Conservation (phyloP, 2,888 invertebrate species). For the Habrosyne pyritoides region DNA sequence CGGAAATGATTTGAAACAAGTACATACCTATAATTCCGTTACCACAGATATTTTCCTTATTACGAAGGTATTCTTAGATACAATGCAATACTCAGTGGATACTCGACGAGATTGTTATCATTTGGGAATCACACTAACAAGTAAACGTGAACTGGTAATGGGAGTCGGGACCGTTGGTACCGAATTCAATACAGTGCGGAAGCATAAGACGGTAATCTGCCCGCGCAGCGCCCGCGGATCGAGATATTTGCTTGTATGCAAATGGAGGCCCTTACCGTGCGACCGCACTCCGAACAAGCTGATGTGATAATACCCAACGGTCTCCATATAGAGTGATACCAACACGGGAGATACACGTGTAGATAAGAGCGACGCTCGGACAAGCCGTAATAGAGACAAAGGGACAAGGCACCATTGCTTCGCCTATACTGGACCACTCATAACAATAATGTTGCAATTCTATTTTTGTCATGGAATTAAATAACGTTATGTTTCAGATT, state of each 20-base stretch:
- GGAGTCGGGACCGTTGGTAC: constrained; percentile 63
- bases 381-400: constrained; percentile 75
- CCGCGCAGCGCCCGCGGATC: constrained; percentile 65
- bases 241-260: constrained; percentile 81
- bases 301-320: constrained; percentile 79
- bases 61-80: constrained; percentile 2
- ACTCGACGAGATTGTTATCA: constrained; percentile 69
- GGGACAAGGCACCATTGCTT: constrained; percentile 60
- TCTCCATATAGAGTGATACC: constrained; percentile 78
- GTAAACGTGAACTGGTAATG: constrained; percentile 71
- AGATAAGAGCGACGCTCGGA: constrained; percentile 68
- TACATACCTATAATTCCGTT: constrained; percentile 5
- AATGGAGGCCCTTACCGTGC: constrained; percentile 76
- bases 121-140: constrained; percentile 76
- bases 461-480: constrained; percentile 31
- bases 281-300: constrained; percentile 62
- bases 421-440: constrained; percentile 34
- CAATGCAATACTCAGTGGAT: constrained; percentile 11
- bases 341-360: constrained; percentile 72
- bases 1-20: constrained; percentile 5
- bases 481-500: constrained; percentile 33
- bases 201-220: constrained; percentile 72
- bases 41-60: constrained; percentile 5
- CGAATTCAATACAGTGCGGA: constrained; percentile 79
- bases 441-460: constrained; percentile 46